These are phyloP conservation scores for Zosterops japonicus DNA, from an alignment of 2,113 vertebrate genomes.

Conservation along the genomic window DNA sequence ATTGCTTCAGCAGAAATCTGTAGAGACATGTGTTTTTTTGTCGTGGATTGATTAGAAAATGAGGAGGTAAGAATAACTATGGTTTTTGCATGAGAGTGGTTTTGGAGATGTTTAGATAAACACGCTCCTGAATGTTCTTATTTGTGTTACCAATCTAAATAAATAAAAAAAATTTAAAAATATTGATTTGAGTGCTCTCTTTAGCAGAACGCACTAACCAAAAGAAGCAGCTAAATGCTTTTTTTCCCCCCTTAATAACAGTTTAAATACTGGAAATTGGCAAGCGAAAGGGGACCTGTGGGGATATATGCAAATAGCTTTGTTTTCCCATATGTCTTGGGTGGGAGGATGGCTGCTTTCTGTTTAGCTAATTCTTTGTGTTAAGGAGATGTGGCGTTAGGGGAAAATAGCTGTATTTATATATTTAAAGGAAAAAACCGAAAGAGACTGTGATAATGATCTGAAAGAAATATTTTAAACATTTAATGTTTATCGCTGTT, in stretches of 20 bases:
- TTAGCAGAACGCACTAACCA: neutral
- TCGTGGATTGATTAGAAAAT: neutral
- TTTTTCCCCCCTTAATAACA: neutral
- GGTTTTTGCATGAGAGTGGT: neutral
- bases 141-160: neutral
- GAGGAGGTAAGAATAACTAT: neutral
- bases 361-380: slow-evolving; percentile 22
- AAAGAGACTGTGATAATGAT: neutral
- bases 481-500: neutral
- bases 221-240: neutral
- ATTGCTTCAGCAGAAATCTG: neutral
- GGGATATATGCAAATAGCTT: slow-evolving; percentile 7
- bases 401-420: neutral
- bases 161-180: neutral
- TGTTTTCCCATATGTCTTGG: slow-evolving; percentile 5
- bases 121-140: neutral
- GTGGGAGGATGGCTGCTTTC: slow-evolving; percentile 17
- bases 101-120: neutral
- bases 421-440: neutral
- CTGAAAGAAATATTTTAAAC: neutral
- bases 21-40: neutral
- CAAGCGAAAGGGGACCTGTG: neutral
- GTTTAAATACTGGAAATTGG: slow-evolving; percentile 1
- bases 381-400: neutral
- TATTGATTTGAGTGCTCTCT: neutral